Conservation (phyloP, 2,113 vertebrate species). For the Otolemur garnettii region DNA sequence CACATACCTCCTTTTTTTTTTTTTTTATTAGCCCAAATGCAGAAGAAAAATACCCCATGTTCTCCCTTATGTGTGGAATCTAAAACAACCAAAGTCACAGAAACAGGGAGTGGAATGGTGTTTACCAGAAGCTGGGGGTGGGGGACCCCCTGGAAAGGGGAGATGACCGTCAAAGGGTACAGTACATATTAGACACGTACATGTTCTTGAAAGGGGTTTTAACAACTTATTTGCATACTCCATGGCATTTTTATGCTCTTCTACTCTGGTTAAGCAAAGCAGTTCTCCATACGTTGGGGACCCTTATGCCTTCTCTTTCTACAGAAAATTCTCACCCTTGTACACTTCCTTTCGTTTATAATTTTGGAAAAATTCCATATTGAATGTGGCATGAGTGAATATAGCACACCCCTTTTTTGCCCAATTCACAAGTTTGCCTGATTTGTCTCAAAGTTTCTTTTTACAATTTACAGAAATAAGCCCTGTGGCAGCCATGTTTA, state of each 20-base stretch:
- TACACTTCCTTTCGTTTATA: background rate
- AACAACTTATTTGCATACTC: background rate
- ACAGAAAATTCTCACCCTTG: background rate
- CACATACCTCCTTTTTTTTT: background rate
- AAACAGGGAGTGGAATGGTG: background rate
- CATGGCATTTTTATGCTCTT: background rate
- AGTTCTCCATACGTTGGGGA: background rate
- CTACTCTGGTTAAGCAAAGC: background rate
- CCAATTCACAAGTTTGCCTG: background rate
- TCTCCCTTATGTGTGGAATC: background rate
- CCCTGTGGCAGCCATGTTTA: background rate
- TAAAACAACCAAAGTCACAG: background rate
- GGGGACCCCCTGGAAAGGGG: too few species aligned
- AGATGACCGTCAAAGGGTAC: background rate
- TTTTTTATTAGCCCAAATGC: background rate
- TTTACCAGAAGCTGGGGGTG: background rate
- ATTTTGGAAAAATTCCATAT: background rate
- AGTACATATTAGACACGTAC: background rate
- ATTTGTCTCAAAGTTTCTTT: constrained; percentile 16
- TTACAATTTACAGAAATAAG: background rate
- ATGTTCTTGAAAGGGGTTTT: background rate
- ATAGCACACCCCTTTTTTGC: background rate
- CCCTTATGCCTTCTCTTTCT: background rate
- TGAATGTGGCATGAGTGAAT: background rate
- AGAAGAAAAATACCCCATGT: background rate